Evolutionary conservation across 2,113 vertebrate species (phyloP).

Genomic region (Stegastes partitus): DNA sequence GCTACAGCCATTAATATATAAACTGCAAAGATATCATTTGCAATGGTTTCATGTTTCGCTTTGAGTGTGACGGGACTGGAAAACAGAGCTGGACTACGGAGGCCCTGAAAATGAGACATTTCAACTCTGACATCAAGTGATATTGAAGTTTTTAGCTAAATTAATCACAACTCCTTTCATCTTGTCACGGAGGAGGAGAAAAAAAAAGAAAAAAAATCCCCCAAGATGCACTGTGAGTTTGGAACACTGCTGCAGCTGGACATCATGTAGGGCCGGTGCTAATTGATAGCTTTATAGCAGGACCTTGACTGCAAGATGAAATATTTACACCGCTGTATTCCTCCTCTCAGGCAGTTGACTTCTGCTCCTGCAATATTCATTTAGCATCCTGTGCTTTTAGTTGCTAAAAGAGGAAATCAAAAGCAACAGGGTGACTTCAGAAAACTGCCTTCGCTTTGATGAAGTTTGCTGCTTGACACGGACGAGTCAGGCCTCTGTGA

Average conservation of each 20-base stretch:
- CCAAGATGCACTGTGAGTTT: slow-evolving; percentile 14
- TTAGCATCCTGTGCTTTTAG: slow-evolving; percentile 58
- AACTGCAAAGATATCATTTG: slow-evolving; percentile 3
- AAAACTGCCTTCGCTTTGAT: slow-evolving; percentile 50
- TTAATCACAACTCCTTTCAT: slow-evolving; percentile 45
- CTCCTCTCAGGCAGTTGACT: slow-evolving; percentile 68
- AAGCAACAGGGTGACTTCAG: slow-evolving; percentile 47
- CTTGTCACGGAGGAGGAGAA: slow-evolving; percentile 15
- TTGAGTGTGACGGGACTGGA: slow-evolving; percentile 9
- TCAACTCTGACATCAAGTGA: slow-evolving; percentile 27
- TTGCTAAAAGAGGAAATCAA: slow-evolving; percentile 59
- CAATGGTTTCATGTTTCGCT: not conserved
- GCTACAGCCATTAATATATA: slow-evolving; percentile 1
- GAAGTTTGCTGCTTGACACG: slow-evolving; percentile 17
- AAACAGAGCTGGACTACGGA: not conserved
- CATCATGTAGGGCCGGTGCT: slow-evolving; percentile 38
- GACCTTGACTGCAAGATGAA: slow-evolving; percentile 73
- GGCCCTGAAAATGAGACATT: slow-evolving; percentile 40
- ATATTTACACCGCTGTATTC: slow-evolving; percentile 73
- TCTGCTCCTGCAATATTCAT: slow-evolving; percentile 70
- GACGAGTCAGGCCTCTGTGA: slow-evolving; percentile 21
- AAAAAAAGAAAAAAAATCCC: too few relatives aligned
- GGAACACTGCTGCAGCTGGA: slow-evolving; percentile 17
- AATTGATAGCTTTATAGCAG: slow-evolving; percentile 68
- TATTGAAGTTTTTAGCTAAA: slow-evolving; percentile 36